Evolutionary conservation across 1,140 invertebrate species (phyloP).

Genomic region (Saxidomus purpurata): DNA sequence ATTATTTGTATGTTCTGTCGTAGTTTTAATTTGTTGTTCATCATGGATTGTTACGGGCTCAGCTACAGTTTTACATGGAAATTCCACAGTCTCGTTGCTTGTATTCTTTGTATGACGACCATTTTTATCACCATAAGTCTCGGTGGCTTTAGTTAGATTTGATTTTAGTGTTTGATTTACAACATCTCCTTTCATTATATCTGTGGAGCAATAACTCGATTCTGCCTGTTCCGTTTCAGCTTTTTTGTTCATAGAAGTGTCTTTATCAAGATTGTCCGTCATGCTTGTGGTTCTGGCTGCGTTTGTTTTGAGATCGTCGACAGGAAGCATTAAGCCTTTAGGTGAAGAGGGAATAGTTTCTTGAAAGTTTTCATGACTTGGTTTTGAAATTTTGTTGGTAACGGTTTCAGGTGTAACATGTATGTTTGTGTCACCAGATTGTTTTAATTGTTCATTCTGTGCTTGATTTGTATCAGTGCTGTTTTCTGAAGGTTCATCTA

Average conservation of each 20-base stretch:
- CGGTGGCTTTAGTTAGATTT: too few relatives aligned
- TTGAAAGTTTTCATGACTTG: neutral
- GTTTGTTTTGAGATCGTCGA: neutral
- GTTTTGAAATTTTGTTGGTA: neutral
- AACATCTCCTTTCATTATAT: neutral
- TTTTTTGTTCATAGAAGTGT: neutral
- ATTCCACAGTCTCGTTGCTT: too few relatives aligned
- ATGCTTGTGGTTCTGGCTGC: neutral
- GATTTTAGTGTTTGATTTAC: too few relatives aligned
- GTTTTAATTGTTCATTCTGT: neutral
- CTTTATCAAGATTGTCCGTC: neutral
- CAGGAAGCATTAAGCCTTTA: neutral
- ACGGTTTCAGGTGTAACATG: neutral
- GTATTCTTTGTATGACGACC: too few relatives aligned
- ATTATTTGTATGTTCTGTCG: too few relatives aligned
- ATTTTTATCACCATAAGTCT: too few relatives aligned
- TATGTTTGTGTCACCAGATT: neutral
- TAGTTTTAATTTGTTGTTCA: too few relatives aligned
- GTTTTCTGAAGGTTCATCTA: slow-evolving; percentile 11
- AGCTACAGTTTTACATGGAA: too few relatives aligned
- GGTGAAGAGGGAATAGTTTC: neutral
- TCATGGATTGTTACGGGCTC: too few relatives aligned
- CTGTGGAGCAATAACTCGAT: neutral
- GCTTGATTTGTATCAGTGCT: neutral
- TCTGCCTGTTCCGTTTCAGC: neutral